Conservation (phyloP, 1,140 invertebrate species). For the Magallana gigas region DNA sequence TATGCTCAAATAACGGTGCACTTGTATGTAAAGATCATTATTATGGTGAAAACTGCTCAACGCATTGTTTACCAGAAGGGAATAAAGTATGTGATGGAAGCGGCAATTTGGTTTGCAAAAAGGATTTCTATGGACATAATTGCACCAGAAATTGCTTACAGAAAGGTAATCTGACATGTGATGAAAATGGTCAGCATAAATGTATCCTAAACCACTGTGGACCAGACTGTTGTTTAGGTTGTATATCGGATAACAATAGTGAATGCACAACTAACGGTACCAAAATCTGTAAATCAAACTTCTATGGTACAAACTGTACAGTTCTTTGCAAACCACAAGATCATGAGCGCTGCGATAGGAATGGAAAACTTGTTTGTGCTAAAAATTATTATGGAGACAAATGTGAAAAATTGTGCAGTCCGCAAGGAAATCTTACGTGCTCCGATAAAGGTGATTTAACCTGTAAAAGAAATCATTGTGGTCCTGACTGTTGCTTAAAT, state of each 20-base stretch:
- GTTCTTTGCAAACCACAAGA: background rate
- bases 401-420: background rate
- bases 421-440: slow-evolving; percentile 10
- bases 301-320: slow-evolving; percentile 34
- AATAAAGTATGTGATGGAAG: slow-evolving; percentile 26
- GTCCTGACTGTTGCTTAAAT: slow-evolving; percentile 20
- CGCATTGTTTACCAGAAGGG: slow-evolving; percentile 7
- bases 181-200: slow-evolving; percentile 6
- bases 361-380: slow-evolving; percentile 5
- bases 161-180: slow-evolving; percentile 2
- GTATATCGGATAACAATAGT: slow-evolving; percentile 2
- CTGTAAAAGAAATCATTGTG: slow-evolving; percentile 26
- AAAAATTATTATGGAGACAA: slow-evolving; percentile 1
- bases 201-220: slow-evolving; percentile 37
- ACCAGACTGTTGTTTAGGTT: slow-evolving; percentile 11
- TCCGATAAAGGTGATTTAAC: background rate
- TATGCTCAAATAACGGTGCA: background rate
- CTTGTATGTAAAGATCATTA: slow-evolving; percentile 32
- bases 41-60: background rate
- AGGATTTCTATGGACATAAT: slow-evolving; percentile 28
- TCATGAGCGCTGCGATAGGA: slow-evolving; percentile 8
- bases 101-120: slow-evolving; percentile 17
- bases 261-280: background rate
- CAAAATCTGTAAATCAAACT: background rate
- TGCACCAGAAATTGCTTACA: slow-evolving; percentile 21